A percentile compares a stretch with the other conserved stretches of the same genome.
Evolutionary conservation across 2,888 invertebrate species (phyloP).

Genomic region (Quadroppia sp.): DNA sequence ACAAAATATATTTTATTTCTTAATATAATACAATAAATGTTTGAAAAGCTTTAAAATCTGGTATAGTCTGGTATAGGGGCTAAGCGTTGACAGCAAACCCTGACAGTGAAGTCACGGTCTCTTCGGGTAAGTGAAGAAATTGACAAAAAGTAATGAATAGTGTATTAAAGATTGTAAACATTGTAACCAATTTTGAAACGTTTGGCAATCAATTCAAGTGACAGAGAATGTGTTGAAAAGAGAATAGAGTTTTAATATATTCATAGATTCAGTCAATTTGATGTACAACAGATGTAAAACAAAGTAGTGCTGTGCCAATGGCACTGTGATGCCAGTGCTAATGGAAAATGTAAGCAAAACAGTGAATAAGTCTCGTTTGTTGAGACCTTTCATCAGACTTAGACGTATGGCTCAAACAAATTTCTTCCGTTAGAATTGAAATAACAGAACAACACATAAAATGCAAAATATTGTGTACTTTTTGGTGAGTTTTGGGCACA

Average conservation of each 20-base stretch:
- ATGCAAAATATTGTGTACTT: slow-evolving; percentile 35
- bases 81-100: too few relatives aligned
- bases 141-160: slow-evolving; percentile 25
- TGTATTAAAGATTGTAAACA: slow-evolving; percentile 31
- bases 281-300: slow-evolving; percentile 35
- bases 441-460: slow-evolving; percentile 31
- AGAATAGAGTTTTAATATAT: slow-evolving; percentile 33
- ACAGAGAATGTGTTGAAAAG: slow-evolving; percentile 14
- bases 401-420: slow-evolving; percentile 1
- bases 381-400: not conserved
- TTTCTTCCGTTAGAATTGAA: slow-evolving; percentile 27
- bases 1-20: not conserved
- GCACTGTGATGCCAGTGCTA: slow-evolving; percentile 17
- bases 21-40: not conserved
- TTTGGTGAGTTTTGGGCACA: slow-evolving; percentile 21
- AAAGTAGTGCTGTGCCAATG: slow-evolving; percentile 19
- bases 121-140: slow-evolving; percentile 2
- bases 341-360: slow-evolving; percentile 36
- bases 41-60: too few relatives aligned
- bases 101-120: not conserved
- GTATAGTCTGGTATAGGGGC: too few relatives aligned
- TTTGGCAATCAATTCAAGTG: slow-evolving; percentile 25
- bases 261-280: slow-evolving; percentile 38
- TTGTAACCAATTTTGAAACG: slow-evolving; percentile 16
- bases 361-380: not conserved